These are phyloP conservation scores for Grantiella picta DNA, from an alignment of 2,113 vertebrate species.

Conservation along the genomic window DNA sequence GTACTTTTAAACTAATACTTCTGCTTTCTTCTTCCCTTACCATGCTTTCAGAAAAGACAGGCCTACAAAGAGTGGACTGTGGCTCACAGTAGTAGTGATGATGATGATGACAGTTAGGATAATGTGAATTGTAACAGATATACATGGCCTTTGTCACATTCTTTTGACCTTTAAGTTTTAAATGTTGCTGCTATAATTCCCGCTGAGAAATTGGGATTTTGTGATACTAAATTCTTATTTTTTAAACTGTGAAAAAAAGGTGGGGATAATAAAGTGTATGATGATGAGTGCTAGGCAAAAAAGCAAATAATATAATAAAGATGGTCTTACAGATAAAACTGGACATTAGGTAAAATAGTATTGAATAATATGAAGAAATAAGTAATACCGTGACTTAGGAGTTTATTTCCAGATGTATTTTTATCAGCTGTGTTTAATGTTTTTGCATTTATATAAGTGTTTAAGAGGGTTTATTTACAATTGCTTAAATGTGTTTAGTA, in stretches of 20 bases:
- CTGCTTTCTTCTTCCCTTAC: constrained; percentile 79
- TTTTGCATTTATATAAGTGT: constrained; percentile 43
- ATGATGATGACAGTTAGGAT: constrained; percentile 75
- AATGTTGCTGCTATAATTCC: constrained; percentile 22
- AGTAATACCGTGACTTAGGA: not conserved
- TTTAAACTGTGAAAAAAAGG: constrained; percentile 33
- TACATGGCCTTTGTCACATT: constrained; percentile 31
- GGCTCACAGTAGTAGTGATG: constrained; percentile 80
- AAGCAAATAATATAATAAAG: constrained; percentile 16
- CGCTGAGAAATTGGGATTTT: not conserved
- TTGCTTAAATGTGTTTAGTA: constrained; percentile 25
- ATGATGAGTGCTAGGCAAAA: constrained; percentile 18
- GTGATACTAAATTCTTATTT: constrained; percentile 24
- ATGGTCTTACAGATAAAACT: not conserved
- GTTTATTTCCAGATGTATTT: constrained; percentile 38
- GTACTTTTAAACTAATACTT: constrained; percentile 72
- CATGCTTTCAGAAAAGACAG: constrained; percentile 89
- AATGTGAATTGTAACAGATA: constrained; percentile 58
- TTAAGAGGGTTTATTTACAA: constrained; percentile 34
- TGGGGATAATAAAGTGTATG: constrained; percentile 27
- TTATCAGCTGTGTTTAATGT: constrained; percentile 27
- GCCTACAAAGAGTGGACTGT: constrained; percentile 79
- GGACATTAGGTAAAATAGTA: not conserved
- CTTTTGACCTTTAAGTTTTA: constrained; percentile 28
- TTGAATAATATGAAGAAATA: not conserved